Conservation (phyloP, 1,140 invertebrate genomes). For the Macrosteles quadrilineatus region DNA sequence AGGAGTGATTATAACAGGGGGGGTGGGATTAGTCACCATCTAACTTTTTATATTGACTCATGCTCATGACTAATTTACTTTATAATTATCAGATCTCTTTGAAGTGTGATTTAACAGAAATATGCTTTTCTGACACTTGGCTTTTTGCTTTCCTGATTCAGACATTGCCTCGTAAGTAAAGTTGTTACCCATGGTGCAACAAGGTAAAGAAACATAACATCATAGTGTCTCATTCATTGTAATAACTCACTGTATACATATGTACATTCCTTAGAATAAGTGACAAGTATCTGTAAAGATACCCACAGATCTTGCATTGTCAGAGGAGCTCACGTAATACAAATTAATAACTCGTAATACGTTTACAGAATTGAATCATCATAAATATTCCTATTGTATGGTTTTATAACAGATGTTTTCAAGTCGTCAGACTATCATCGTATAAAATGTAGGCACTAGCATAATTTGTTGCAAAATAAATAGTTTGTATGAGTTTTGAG, state of each 20-base stretch:
- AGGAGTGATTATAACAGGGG: too few relatives aligned
- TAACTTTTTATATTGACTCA: too few relatives aligned
- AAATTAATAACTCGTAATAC: conserved; percentile 1
- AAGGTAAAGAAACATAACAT: not conserved
- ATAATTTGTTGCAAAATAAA: not conserved
- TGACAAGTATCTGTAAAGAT: not conserved
- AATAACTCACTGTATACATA: conserved; percentile 40
- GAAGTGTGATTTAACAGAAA: too few relatives aligned
- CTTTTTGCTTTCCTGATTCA: too few relatives aligned
- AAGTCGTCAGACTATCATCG: too few relatives aligned
- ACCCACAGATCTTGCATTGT: conserved; percentile 28
- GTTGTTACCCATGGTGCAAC: not conserved
- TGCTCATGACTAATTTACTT: too few relatives aligned
- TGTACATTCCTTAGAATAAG: conserved; percentile 37
- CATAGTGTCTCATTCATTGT: conserved; percentile 37
- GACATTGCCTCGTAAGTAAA: not conserved
- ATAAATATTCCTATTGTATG: too few relatives aligned
- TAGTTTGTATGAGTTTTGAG: not conserved
- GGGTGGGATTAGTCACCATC: too few relatives aligned
- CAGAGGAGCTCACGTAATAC: conserved; percentile 12
- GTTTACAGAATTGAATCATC: conserved; percentile 2
- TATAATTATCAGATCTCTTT: too few relatives aligned
- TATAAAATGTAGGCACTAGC: too few relatives aligned
- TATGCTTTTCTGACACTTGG: too few relatives aligned
- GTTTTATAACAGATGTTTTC: too few relatives aligned